Percentiles rank a stretch among this genome's conserved stretches.
Conservation (phyloP, 2,113 vertebrate species). For the Eulacestoma nigropectus region DNA sequence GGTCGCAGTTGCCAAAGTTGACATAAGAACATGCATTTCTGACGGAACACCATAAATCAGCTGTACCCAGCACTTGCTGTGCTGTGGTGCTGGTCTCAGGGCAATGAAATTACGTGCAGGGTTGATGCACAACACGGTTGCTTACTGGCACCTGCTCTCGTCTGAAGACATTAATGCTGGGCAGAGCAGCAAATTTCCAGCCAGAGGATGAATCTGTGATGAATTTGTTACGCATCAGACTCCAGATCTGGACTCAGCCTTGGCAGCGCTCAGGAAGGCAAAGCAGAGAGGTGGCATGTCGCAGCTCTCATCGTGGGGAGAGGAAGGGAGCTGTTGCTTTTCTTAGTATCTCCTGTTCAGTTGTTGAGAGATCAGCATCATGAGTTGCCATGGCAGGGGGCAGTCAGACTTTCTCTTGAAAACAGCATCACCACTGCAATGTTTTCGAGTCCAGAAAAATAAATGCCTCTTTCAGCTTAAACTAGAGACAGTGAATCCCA, state of each 20-base stretch:
- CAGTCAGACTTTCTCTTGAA: not conserved
- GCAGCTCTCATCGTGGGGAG: not conserved
- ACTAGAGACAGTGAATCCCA: not conserved
- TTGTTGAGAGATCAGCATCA: not conserved
- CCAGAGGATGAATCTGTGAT: not conserved
- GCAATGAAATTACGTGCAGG: not conserved
- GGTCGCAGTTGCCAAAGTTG: not conserved
- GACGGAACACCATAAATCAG: not conserved
- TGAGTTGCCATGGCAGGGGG: not conserved
- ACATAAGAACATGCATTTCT: not conserved
- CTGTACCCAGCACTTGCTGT: not conserved
- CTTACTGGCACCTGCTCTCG: not conserved
- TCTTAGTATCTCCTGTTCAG: not conserved
- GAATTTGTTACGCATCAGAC: not conserved
- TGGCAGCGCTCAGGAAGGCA: not conserved
- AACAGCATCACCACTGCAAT: not conserved
- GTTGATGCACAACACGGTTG: not conserved
- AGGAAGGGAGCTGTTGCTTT: not conserved
- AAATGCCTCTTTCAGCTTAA: constrained; percentile 40
- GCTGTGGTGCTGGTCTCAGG: not conserved
- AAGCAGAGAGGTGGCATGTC: not conserved
- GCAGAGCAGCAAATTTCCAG: constrained; percentile 20
- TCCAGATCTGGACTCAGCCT: not conserved
- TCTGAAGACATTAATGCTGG: not conserved
- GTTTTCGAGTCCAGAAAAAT: not conserved